Evolutionary conservation across 30 jellyfish, hydroid and myxozoan species (phyloP).

Genomic region (Aurelia coerulea): DNA sequence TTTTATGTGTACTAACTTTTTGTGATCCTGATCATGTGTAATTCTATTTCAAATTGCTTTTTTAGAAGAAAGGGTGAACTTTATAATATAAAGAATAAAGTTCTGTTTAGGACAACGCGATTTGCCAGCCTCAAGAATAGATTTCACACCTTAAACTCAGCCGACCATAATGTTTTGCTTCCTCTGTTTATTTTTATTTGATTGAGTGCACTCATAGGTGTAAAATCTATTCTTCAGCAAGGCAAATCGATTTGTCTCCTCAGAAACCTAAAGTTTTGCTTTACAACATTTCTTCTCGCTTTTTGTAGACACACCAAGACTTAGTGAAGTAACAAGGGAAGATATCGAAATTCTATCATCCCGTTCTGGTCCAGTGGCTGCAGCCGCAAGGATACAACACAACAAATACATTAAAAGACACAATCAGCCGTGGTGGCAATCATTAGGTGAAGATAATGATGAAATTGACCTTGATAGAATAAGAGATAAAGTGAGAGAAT

Average conservation of each 20-base stretch:
- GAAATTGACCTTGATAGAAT: constrained; percentile 25
- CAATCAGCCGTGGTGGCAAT: constrained; percentile 75
- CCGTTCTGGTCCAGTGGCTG: constrained; percentile 68
- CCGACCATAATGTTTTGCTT: too few relatives aligned
- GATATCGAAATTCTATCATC: constrained; percentile 51
- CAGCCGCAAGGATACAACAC: constrained; percentile 72
- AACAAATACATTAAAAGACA: constrained; percentile 31
- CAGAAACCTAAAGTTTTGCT: background rate
- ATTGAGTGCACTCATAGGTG: too few relatives aligned
- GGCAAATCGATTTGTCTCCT: too few relatives aligned
- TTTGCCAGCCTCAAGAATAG: too few relatives aligned
- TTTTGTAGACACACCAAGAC: constrained; percentile 30
- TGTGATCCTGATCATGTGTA: background rate
- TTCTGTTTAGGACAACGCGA: too few relatives aligned
- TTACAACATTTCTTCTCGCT: background rate
- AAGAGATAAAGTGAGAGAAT: constrained; percentile 25
- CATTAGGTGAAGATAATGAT: constrained; percentile 42
- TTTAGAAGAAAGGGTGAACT: too few relatives aligned
- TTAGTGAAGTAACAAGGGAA: constrained; percentile 34
- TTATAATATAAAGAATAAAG: too few relatives aligned
- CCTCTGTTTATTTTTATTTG: too few relatives aligned
- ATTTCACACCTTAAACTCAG: background rate
- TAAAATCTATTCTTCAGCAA: too few relatives aligned
- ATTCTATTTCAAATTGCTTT: background rate
- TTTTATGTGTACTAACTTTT: background rate